Evolutionary conservation across 2,113 vertebrate genomes (phyloP).

Genomic region (Upupa epops): DNA sequence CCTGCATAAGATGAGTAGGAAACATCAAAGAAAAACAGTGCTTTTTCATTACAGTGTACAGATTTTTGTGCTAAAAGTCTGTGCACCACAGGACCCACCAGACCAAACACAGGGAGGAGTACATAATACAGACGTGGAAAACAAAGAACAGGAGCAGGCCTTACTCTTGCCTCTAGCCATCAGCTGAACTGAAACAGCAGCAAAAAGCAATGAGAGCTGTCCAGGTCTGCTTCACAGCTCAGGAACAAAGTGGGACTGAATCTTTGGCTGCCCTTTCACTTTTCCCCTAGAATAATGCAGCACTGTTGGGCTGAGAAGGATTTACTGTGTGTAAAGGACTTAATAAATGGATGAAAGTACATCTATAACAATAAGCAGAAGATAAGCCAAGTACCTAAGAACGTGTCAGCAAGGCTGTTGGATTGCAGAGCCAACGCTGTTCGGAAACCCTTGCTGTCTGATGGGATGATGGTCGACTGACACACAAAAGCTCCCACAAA

Average conservation of each 20-base stretch:
- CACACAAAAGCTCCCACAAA: slow-evolving; percentile 90
- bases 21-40: not conserved
- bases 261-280: not conserved
- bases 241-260: not conserved
- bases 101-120: not conserved
- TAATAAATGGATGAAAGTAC: not conserved
- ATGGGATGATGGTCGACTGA: slow-evolving; percentile 95
- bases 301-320: not conserved
- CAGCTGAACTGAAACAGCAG: not conserved
- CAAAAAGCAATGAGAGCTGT: not conserved
- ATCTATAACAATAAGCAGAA: not conserved
- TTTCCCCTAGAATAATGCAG: not conserved
- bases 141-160: not conserved
- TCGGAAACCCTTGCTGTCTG: slow-evolving; percentile 91
- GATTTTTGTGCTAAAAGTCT: not conserved
- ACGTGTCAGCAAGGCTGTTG: slow-evolving; percentile 91
- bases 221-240: not conserved
- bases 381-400: slow-evolving; percentile 80
- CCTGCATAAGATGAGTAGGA: not conserved
- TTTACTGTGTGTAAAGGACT: not conserved
- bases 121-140: not conserved
- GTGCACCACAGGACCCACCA: not conserved
- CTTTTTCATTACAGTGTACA: not conserved
- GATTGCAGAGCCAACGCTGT: slow-evolving; percentile 93
- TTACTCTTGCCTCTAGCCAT: not conserved